These are phyloP conservation scores for Thunnus albacares DNA, from an alignment of 2,797 vertebrate genomes.

Conservation along the genomic window DNA sequence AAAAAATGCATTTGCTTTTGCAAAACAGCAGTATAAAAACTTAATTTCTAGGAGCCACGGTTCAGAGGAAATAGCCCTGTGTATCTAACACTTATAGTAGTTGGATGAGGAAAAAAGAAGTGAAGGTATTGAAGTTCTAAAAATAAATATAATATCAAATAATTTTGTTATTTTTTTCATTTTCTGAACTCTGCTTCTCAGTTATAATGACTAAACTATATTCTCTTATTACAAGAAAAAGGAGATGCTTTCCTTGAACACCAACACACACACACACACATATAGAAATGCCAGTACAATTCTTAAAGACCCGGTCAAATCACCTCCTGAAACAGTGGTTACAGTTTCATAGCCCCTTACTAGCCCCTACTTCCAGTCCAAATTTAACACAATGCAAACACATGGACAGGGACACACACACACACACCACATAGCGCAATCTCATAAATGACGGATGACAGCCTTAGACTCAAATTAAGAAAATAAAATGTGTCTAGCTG, in stretches of 20 bases:
- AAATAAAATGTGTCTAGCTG: conserved; percentile 80
- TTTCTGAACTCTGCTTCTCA: not conserved
- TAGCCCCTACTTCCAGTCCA: conserved; percentile 24
- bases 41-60: not conserved
- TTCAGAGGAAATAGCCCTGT: not conserved
- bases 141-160: not conserved
- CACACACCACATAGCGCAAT: conserved; percentile 38
- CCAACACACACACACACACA: conserved; percentile 23
- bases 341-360: conserved; percentile 36
- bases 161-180: not conserved
- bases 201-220: not conserved
- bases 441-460: conserved; percentile 82
- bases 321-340: conserved; percentile 71
- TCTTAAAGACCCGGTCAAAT: conserved; percentile 68
- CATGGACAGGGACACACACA: conserved; percentile 12
- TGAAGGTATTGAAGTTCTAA: not conserved
- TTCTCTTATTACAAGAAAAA: conserved; percentile 24
- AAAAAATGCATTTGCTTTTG: not conserved
- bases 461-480: conserved; percentile 82
- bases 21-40: conserved; percentile 3
- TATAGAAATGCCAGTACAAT: conserved; percentile 26
- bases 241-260: conserved; percentile 21
- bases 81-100: not conserved
- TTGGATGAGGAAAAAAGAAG: not conserved
- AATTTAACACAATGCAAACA: conserved; percentile 54